Evolutionary conservation across 2,113 vertebrate genomes (phyloP).

Genomic region (Pygoscelis adeliae): DNA sequence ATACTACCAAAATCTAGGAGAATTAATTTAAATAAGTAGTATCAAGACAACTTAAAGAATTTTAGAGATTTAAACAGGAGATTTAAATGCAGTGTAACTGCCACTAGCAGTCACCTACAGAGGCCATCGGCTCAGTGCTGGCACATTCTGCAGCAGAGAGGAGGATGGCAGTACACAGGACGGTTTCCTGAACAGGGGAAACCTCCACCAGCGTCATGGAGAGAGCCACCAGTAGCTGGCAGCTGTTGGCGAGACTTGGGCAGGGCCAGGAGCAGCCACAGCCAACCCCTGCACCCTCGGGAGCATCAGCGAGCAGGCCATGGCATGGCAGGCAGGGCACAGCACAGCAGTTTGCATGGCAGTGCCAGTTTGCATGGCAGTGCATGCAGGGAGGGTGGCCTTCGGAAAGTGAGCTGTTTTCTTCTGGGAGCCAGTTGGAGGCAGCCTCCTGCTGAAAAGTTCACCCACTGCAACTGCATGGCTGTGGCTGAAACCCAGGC

Average conservation of each 20-base stretch:
- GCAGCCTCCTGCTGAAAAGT: neutral
- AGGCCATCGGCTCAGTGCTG: neutral
- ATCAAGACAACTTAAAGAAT: neutral
- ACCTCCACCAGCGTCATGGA: too few species aligned
- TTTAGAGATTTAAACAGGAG: neutral
- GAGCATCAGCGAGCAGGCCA: neutral
- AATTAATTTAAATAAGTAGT: neutral
- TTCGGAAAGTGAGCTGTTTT: neutral
- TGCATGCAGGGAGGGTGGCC: fast-evolving
- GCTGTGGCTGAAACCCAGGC: neutral
- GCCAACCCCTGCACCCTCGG: fast-evolving
- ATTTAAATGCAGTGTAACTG: neutral
- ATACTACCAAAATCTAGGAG: neutral
- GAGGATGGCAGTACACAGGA: neutral
- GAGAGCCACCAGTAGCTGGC: fast-evolving
- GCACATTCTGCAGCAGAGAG: too few species aligned
- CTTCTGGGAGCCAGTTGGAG: neutral
- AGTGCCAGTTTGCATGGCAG: neutral
- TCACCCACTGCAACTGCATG: too few species aligned
- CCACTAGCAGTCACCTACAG: neutral
- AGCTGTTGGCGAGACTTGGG: too few species aligned
- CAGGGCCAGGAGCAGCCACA: neutral
- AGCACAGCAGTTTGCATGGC: fast-evolving
- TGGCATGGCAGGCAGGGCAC: neutral
- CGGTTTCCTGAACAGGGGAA: neutral